phyloP scores from a whole-genome alignment of 2,113 vertebrate species.

The Onychorhynchus coronatus region DNA sequence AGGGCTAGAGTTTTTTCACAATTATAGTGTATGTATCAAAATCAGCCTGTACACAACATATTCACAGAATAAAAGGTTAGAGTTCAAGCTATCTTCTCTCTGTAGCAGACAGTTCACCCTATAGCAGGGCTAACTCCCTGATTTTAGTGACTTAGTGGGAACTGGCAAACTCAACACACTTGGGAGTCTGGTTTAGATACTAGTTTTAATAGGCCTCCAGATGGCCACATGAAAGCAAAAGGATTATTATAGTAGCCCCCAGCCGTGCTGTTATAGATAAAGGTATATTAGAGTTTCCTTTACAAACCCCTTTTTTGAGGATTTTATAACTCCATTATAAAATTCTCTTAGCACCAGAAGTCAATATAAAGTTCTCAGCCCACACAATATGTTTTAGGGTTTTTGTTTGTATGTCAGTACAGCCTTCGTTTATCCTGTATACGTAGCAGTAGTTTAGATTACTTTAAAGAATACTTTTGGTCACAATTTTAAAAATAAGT shows the following conservation, averaged over 20 bases:
- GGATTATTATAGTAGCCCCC: slow-evolving; percentile 80
- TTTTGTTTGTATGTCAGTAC: slow-evolving; percentile 1
- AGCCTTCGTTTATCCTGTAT: not conserved
- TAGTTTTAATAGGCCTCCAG: slow-evolving; percentile 81
- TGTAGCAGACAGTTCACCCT: slow-evolving; percentile 47
- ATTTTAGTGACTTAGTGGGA: slow-evolving; percentile 75
- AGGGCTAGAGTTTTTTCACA: slow-evolving; percentile 9
- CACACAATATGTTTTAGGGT: slow-evolving; percentile 25
- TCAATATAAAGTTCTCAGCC: slow-evolving; percentile 56
- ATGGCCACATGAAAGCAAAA: slow-evolving; percentile 80
- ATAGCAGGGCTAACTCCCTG: slow-evolving; percentile 55
- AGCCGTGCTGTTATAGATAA: slow-evolving; percentile 76
- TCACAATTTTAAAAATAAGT: not conserved
- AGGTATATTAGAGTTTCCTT: slow-evolving; percentile 74
- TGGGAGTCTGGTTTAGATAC: slow-evolving; percentile 77
- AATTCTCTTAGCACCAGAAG: slow-evolving; percentile 53
- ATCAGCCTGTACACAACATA: slow-evolving; percentile 41
- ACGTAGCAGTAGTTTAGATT: not conserved
- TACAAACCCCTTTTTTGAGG: slow-evolving; percentile 54
- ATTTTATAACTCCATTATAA: slow-evolving; percentile 70
- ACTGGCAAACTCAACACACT: slow-evolving; percentile 73
- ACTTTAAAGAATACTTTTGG: not conserved
- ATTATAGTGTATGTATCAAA: slow-evolving; percentile 30
- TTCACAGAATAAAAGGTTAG: slow-evolving; percentile 29
- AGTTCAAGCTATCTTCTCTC: slow-evolving; percentile 47